These are phyloP conservation scores for Sorex maritimensis DNA, from an alignment of 2,797 vertebrate species.

Conservation along the genomic window DNA sequence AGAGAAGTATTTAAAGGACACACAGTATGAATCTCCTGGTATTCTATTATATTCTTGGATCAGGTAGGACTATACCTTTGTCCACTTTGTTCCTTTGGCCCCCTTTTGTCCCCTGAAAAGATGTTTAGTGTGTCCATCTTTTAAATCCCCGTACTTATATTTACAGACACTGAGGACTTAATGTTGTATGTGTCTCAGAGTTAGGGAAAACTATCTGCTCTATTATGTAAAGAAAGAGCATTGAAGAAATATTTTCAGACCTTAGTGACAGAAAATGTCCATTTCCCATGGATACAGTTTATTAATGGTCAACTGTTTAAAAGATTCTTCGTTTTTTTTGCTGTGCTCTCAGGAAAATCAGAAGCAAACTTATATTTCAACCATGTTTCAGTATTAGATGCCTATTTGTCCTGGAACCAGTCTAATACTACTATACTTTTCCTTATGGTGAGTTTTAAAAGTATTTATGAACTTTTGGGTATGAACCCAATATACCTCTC, in stretches of 20 bases:
- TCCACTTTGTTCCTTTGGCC: neutral
- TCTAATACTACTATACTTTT: conserved; percentile 17
- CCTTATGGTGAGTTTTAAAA: neutral
- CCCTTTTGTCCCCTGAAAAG: neutral
- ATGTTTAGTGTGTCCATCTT: neutral
- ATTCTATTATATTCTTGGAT: conserved; percentile 42
- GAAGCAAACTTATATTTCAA: conserved; percentile 37
- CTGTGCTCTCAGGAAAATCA: conserved; percentile 22
- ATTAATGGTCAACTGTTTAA: neutral
- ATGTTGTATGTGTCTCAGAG: neutral
- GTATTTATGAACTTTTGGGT: conserved; percentile 20
- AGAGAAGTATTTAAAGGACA: conserved; percentile 33
- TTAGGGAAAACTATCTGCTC: neutral
- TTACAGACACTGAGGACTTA: neutral
- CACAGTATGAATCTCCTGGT: neutral
- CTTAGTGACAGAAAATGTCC: conserved; percentile 15
- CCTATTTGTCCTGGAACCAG: conserved; percentile 2
- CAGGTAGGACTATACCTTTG: neutral
- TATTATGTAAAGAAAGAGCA: neutral
- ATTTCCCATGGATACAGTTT: neutral
- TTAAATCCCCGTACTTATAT: neutral
- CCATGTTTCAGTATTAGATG: neutral
- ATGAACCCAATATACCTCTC: neutral
- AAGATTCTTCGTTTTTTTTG: conserved; percentile 1
- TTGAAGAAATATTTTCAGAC: neutral